A percentile compares a stretch with the other conserved stretches of the same genome.
Conservation (phyloP, 2,113 vertebrate species). For the Bothrops jararaca region DNA sequence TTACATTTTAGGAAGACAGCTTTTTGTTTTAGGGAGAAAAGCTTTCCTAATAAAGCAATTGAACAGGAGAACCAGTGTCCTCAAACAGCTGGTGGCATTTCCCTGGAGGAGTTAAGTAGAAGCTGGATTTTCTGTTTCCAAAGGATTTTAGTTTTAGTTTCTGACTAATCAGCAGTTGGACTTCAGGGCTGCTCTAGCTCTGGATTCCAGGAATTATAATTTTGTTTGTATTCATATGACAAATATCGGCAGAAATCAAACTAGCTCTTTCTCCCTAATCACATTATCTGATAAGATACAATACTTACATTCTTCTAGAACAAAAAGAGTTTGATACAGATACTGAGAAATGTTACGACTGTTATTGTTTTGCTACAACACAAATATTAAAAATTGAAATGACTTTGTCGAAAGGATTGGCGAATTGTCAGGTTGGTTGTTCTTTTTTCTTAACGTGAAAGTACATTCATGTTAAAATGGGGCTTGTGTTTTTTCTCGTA, state of each 20-base stretch:
- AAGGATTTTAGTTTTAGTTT: neutral
- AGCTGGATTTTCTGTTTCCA: neutral
- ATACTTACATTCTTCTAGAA: slow-evolving; percentile 19
- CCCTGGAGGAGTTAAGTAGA: neutral
- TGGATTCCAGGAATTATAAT: neutral
- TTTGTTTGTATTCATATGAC: slow-evolving; percentile 21
- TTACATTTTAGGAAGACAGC: neutral
- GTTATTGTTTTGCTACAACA: slow-evolving; percentile 11
- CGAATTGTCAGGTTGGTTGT: neutral
- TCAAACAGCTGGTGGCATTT: neutral
- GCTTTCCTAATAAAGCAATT: neutral
- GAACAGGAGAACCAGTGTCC: neutral
- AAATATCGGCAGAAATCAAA: slow-evolving; percentile 10
- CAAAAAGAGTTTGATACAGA: slow-evolving; percentile 32
- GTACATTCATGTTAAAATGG: slow-evolving; percentile 7
- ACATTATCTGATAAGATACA: slow-evolving; percentile 23
- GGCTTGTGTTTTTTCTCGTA: neutral
- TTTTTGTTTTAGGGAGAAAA: neutral
- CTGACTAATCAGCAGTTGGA: neutral
- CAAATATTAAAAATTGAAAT: slow-evolving; percentile 18
- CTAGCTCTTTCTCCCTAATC: slow-evolving; percentile 12
- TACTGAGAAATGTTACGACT: neutral
- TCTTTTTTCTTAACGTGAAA: neutral
- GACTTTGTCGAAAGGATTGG: slow-evolving; percentile 6
- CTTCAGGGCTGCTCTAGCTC: neutral